Base-by-base conservation (phyloP, 2,888 invertebrate species). In the Limnephilus auricula region DNA sequence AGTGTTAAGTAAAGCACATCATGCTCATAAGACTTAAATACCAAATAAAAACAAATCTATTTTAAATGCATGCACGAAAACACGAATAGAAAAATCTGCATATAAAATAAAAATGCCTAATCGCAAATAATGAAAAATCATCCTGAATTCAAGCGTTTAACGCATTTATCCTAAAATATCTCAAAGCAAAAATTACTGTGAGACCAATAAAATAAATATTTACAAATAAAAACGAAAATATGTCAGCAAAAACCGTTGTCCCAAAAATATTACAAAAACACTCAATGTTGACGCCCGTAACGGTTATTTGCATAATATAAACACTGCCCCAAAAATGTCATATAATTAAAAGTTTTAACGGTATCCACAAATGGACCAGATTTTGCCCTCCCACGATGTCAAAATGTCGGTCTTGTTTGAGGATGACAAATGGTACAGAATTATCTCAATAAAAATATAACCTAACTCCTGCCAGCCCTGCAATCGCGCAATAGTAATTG, bases 371-470 rank as follows among this genome's bases (percentile, higher is more conserved):
- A 65, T 25, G 25, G 9, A n/a, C 65, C 65, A n/a, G 25, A 80
- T 80, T 80, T 32, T 1, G 80, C 78, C 89, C 89, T 25, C 89
- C 79, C 89, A 79, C 78, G 89, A 89, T 31, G 89, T 31, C 12
- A 31, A 25, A 34, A 34, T 37, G 79, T 79, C 89, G 89, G 89
- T 34, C 89, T 89, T n/a, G 65, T 89, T 89, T 89, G 89, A 37
- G 13, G 30, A 79, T 40, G 89, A 89, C 79, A 37, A 89, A 89
- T n/a, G 13, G 37, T 79, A 25, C 34, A 34, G 34, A 84, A 84
- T 37, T 34, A 32, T 30, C 15, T 18, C 80, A 80, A 80, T 80
- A 80, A 32, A 80, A 80, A 80, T 80, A 80, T n/a, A 80, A 32
- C 80, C 80, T 31, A 31, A 4, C 30, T 18, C 78, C 34, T 87